phyloP scores from a whole-genome alignment of 2,888 invertebrate species.

The Eutolmus rufibarbis region DNA sequence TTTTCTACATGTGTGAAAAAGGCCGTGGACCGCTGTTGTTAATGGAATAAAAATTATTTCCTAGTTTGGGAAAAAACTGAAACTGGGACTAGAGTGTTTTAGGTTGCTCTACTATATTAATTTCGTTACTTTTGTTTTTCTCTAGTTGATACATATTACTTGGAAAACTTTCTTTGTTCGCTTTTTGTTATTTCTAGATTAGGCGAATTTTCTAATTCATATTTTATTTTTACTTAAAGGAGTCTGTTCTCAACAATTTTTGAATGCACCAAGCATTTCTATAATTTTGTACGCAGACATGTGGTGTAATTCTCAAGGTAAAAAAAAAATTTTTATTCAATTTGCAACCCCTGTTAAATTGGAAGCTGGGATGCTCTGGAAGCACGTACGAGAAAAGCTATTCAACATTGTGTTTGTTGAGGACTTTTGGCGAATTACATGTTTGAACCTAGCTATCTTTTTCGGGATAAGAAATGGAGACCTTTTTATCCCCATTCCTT shows the following conservation, averaged over 20 bases:
- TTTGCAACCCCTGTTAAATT: not conserved
- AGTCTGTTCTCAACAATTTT: not conserved
- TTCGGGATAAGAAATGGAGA: not conserved
- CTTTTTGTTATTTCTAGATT: not conserved
- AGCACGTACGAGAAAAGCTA: not conserved
- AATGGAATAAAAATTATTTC: not conserved
- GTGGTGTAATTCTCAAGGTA: not conserved
- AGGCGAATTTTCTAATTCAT: not conserved
- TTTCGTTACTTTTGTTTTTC: not conserved
- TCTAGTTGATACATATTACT: not conserved
- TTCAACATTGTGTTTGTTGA: not conserved
- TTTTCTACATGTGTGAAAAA: not conserved
- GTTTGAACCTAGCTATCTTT: not conserved
- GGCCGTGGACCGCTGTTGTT: not conserved
- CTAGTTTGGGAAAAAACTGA: not conserved
- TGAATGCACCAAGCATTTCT: not conserved
- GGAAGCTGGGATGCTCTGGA: not conserved
- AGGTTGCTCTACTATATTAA: not conserved
- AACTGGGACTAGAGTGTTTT: not conserved
- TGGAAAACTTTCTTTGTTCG: too few species aligned
- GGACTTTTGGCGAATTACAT: not conserved
- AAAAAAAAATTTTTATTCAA: not conserved
- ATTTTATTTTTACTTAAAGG: not conserved
- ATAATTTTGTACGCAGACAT: not conserved
- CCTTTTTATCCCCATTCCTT: too few species aligned